Evolutionary conservation across 1,140 invertebrate species (phyloP).

Genomic region (Euglossa dilemma): DNA sequence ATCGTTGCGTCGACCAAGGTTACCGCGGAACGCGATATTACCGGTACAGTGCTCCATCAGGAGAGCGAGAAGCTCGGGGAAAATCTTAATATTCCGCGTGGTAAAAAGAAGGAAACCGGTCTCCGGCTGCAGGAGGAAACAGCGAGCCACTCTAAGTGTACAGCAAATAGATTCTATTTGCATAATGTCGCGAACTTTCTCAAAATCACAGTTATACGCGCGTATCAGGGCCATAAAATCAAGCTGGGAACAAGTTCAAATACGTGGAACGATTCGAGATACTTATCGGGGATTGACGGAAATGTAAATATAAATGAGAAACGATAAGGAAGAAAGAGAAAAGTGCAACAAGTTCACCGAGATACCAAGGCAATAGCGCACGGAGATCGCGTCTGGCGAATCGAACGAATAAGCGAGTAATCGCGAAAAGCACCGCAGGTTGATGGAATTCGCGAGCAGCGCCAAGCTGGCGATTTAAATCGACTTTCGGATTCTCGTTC

Average conservation of each 20-base stretch:
- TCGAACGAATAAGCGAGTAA: not conserved
- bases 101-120: not conserved
- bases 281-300: conserved; percentile 4
- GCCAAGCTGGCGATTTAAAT: no score
- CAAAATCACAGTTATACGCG: not conserved
- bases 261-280: not conserved
- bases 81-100: conserved; percentile 17
- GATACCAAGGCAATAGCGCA: not conserved
- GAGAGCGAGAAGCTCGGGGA: not conserved
- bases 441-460: no score
- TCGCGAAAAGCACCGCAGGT: not conserved
- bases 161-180: conserved; percentile 40
- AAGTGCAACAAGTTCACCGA: conserved; percentile 31
- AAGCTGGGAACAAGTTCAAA: not conserved
- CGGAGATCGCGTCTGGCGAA: not conserved
- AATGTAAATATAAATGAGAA: not conserved
- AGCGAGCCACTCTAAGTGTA: conserved; percentile 30
- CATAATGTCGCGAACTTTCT: conserved; percentile 37
- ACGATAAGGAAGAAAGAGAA: not conserved
- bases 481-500: not conserved
- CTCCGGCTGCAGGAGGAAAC: conserved; percentile 1
- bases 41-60: no score
- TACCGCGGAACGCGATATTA: not conserved
- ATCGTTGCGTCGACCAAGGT: not conserved
- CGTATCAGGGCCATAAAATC: conserved; percentile 11